phyloP scores from a whole-genome alignment of 2,888 invertebrate genomes.

The Chloromyia formosa region DNA sequence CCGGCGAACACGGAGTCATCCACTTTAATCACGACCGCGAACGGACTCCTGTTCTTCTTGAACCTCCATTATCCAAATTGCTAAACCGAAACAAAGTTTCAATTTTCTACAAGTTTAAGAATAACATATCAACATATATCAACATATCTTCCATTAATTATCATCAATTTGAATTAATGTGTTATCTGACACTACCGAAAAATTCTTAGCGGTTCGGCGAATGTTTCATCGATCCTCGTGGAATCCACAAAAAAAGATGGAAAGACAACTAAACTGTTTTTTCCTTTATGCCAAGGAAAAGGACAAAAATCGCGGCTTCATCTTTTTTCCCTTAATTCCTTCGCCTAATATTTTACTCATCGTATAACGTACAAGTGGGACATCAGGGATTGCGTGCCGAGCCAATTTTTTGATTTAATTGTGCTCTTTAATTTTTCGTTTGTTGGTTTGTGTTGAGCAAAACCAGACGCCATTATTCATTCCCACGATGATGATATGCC shows the following conservation, averaged over 20 bases:
- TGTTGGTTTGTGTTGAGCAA: not conserved
- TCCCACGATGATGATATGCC: not conserved
- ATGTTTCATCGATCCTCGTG: not conserved
- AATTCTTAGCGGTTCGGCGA: not conserved
- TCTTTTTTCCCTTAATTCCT: not conserved
- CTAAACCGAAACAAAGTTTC: not conserved
- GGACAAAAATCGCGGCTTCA: not conserved
- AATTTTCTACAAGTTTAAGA: conserved; percentile 23
- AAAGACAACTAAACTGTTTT: not conserved
- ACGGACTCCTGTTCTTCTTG: too few species aligned
- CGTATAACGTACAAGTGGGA: not conserved
- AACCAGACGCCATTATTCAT: conserved; percentile 4
- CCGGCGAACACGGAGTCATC: too few species aligned
- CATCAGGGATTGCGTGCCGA: not conserved
- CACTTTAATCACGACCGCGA: not conserved
- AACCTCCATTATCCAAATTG: too few species aligned
- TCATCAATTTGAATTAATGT: conserved; percentile 26
- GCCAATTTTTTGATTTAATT: conserved; percentile 2
- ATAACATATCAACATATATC: not conserved
- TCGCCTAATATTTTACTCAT: not conserved
- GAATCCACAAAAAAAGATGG: not conserved
- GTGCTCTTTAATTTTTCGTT: not conserved
- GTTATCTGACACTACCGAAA: conserved; percentile 6
- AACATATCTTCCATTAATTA: conserved; percentile 19
- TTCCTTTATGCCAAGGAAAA: not conserved